Evolutionary conservation across 2,113 vertebrate species (phyloP).

Genomic region (Aviceda subcristata): DNA sequence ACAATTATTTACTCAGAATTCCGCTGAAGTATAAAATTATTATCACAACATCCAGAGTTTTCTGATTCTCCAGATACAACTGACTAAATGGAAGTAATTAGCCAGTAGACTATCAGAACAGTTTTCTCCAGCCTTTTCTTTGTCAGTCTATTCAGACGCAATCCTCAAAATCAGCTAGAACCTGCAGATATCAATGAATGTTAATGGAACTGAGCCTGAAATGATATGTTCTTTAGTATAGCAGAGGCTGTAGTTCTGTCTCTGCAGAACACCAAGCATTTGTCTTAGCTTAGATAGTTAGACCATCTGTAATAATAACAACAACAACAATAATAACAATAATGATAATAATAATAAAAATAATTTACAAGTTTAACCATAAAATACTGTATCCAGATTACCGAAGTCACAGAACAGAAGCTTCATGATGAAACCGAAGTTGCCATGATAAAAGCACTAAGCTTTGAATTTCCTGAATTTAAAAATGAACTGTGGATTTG

Average conservation of each 20-base stretch:
- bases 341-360: not conserved
- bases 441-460: not conserved
- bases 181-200: not conserved
- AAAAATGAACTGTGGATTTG: not conserved
- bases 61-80: not conserved
- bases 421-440: not conserved
- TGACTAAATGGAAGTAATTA: not conserved
- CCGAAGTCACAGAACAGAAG: not conserved
- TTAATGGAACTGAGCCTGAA: not conserved
- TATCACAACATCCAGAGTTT: not conserved
- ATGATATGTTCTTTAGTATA: not conserved
- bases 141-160: not conserved
- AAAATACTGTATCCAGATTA: not conserved
- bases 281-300: not conserved
- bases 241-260: not conserved
- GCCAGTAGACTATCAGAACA: not conserved
- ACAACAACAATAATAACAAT: not conserved
- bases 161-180: not conserved
- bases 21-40: not conserved
- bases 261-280: not conserved
- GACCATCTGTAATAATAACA: not conserved
- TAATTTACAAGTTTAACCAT: not conserved
- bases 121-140: not conserved
- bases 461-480: not conserved
- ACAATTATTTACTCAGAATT: not conserved